phyloP scores from a whole-genome alignment of 2,797 vertebrate species.

The Spinibarbus caldwelli region DNA sequence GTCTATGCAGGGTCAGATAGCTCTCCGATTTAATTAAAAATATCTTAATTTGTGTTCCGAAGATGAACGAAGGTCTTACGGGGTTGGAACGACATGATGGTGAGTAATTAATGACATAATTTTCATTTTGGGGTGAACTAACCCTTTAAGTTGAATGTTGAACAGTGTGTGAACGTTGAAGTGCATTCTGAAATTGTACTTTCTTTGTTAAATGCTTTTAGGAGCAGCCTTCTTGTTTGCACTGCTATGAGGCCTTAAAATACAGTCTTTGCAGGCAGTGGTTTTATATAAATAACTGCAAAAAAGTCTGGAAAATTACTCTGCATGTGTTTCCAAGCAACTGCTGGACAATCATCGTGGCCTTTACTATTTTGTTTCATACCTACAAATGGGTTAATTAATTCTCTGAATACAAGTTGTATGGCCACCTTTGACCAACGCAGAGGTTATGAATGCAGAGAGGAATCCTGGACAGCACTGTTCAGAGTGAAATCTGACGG shows the following conservation, averaged over 20 bases:
- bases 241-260: no score
- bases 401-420: not conserved
- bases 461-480: not conserved
- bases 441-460: not conserved
- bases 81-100: no score
- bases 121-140: no score
- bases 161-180: not conserved
- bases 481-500: not conserved
- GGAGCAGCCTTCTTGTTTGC: not conserved
- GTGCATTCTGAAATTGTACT: not conserved
- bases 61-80: no score
- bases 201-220: not conserved
- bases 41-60: no score
- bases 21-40: no score
- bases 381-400: conserved; percentile 11
- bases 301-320: no score
- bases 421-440: not conserved
- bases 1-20: no score
- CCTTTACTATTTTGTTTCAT: conserved; percentile 26
- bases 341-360: conserved; percentile 26
- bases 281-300: conserved; percentile 32
- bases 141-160: no score
- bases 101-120: no score
- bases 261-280: no score
- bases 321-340: conserved; percentile 54